Percentiles rank a stretch among this genome's conserved stretches.
These are phyloP conservation scores for Zaprionus davidi DNA, from an alignment of 1,140 invertebrate genomes.

Conservation along the genomic window DNA sequence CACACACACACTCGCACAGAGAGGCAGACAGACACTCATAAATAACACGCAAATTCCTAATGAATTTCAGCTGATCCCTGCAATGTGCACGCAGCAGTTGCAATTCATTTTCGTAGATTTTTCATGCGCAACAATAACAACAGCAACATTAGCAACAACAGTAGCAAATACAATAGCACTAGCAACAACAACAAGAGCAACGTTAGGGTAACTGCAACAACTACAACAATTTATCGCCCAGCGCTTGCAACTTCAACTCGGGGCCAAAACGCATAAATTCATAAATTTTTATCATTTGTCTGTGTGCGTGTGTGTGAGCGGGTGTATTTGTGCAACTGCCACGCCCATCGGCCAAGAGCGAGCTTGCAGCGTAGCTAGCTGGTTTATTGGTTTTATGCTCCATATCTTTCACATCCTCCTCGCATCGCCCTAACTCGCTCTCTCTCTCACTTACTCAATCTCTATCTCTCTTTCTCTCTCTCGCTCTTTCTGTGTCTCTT, in stretches of 20 bases:
- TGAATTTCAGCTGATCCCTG: constrained; percentile 82
- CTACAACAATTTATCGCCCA: constrained; percentile 72
- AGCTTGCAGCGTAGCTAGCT: constrained; percentile 40
- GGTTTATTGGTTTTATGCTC: constrained; percentile 78
- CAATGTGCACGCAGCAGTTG: constrained; percentile 71
- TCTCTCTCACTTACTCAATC: constrained; percentile 7
- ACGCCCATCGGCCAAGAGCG: constrained; percentile 23
- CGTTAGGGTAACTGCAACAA: background rate
- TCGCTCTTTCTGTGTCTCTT: constrained; percentile 23
- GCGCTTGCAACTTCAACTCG: constrained; percentile 74
- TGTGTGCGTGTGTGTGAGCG: constrained; percentile 29
- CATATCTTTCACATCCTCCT: constrained; percentile 52
- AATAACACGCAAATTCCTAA: constrained; percentile 82
- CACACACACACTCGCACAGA: constrained; percentile 22
- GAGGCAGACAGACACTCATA: constrained; percentile 60
- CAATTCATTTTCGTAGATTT: constrained; percentile 79
- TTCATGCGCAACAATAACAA: constrained; percentile 57
- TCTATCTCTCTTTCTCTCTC: constrained; percentile 23
- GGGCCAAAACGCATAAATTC: constrained; percentile 79
- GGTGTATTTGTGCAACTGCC: constrained; percentile 33
- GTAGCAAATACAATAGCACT: constrained; percentile 29
- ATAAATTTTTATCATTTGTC: constrained; percentile 83
- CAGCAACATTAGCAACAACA: constrained; percentile 32
- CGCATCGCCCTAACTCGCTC: background rate
- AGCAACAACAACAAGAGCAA: constrained; percentile 38